Conservation (phyloP, 2,113 vertebrate genomes). For the Mugil cephalus region DNA sequence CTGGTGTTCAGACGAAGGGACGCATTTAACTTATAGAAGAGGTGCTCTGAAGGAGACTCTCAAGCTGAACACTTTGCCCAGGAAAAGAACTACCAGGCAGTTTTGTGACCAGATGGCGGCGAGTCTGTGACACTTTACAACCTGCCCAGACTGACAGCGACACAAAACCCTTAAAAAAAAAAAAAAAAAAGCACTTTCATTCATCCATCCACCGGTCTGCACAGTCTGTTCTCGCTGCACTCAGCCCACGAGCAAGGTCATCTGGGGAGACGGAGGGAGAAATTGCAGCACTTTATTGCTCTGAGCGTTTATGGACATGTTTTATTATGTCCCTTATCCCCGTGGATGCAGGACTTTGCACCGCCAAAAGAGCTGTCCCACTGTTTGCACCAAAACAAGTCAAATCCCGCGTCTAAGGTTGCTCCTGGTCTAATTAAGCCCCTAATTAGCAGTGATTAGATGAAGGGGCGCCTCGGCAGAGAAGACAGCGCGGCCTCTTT, state of each 20-base stretch:
- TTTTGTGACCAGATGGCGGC: constrained; percentile 7
- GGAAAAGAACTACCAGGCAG: constrained; percentile 10
- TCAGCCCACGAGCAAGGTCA: constrained; percentile 46
- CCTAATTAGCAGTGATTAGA: constrained; percentile 65
- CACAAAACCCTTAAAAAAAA: constrained; percentile 20
- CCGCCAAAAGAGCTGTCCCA: neutral
- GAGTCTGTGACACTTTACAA: constrained; percentile 40
- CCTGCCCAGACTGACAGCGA: constrained; percentile 40
- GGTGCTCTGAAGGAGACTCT: neutral
- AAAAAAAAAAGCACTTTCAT: constrained; percentile 33
- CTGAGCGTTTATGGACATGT: constrained; percentile 23
- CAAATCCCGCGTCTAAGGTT: constrained; percentile 46
- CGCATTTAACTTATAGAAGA: neutral
- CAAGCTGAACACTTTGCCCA: neutral
- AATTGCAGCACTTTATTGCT: constrained; percentile 6
- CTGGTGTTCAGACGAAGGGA: constrained; percentile 1
- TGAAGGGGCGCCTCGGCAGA: constrained; percentile 29
- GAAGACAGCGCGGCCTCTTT: constrained; percentile 32
- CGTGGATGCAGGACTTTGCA: neutral
- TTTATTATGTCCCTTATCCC: constrained; percentile 8
- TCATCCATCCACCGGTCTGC: constrained; percentile 21
- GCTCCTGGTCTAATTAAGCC: constrained; percentile 57
- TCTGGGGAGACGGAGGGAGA: constrained; percentile 11
- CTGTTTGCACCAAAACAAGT: constrained; percentile 15
- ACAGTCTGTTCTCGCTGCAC: constrained; percentile 10